Conservation (phyloP, 2,113 vertebrate species). For the Campylomormyrus tamandua region DNA sequence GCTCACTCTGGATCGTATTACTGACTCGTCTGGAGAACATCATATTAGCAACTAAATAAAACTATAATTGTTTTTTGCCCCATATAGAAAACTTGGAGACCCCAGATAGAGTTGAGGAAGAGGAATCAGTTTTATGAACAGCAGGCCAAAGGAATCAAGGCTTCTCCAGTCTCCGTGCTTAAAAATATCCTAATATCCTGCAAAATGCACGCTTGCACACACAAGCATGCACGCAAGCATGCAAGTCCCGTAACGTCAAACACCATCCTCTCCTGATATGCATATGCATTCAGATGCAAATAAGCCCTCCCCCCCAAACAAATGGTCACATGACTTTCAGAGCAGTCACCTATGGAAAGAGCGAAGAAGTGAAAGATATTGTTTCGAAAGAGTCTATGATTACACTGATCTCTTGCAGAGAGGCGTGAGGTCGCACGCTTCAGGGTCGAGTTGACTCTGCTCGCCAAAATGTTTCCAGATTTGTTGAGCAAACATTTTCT, state of each 20-base stretch:
- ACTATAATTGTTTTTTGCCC: background rate
- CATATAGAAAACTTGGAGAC: background rate
- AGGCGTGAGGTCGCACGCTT: background rate
- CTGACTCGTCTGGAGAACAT: background rate
- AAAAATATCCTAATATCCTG: background rate
- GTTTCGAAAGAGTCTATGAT: background rate
- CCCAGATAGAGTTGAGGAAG: background rate
- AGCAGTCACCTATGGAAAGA: background rate
- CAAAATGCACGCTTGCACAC: background rate
- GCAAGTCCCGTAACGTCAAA: background rate
- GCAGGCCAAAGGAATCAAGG: background rate
- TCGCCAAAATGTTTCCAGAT: constrained; percentile 16
- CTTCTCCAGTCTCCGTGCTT: background rate
- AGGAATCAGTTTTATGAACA: background rate
- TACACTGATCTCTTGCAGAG: background rate
- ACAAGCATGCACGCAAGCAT: background rate
- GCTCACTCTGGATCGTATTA: background rate
- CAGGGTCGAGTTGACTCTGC: background rate
- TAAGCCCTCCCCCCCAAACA: background rate
- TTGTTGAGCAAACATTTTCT: background rate
- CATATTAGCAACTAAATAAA: background rate
- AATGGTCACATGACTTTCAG: background rate
- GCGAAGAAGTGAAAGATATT: background rate
- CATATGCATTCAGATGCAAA: constrained; percentile 4
- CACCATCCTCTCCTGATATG: background rate